A percentile compares a stretch with the other conserved stretches of the same genome.
Evolutionary conservation across 2,797 vertebrate species (phyloP).

Genomic region (Crocidura indochinensis): DNA sequence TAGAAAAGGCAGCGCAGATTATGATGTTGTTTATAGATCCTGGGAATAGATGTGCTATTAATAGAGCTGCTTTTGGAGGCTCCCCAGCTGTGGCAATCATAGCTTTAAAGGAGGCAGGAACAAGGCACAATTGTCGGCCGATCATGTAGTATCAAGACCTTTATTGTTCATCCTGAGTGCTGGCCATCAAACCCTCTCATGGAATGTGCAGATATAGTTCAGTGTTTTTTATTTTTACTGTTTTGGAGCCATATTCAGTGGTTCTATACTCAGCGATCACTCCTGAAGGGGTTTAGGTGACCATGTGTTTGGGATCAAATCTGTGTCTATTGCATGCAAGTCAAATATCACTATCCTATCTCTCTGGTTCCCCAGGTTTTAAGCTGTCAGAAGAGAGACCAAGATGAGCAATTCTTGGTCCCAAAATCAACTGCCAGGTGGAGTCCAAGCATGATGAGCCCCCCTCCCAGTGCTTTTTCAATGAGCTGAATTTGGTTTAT

Average conservation of each 20-base stretch:
- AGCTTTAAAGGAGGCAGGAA: not conserved
- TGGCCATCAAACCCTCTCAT: not conserved
- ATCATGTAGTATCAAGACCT: not conserved
- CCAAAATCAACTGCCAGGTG: not conserved
- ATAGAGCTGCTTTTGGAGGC: not conserved
- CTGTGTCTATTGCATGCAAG: too few relatives aligned
- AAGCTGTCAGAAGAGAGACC: conserved; percentile 24
- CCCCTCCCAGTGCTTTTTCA: not conserved
- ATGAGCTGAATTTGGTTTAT: not conserved
- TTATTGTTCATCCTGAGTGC: not conserved
- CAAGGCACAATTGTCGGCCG: not conserved
- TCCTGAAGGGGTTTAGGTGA: too few relatives aligned
- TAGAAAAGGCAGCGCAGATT: not conserved
- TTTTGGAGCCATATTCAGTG: too few relatives aligned
- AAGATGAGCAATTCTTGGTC: not conserved
- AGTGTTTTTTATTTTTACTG: too few relatives aligned
- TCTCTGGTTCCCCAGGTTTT: not conserved
- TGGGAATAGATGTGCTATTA: not conserved
- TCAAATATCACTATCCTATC: too few relatives aligned
- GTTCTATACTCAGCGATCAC: too few relatives aligned
- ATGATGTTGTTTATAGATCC: not conserved
- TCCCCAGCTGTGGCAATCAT: not conserved
- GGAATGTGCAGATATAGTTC: too few relatives aligned
- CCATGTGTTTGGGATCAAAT: too few relatives aligned
- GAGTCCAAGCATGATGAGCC: not conserved